Conservation (phyloP, 2,888 invertebrate species). For the Podotricha telesiphe region DNA sequence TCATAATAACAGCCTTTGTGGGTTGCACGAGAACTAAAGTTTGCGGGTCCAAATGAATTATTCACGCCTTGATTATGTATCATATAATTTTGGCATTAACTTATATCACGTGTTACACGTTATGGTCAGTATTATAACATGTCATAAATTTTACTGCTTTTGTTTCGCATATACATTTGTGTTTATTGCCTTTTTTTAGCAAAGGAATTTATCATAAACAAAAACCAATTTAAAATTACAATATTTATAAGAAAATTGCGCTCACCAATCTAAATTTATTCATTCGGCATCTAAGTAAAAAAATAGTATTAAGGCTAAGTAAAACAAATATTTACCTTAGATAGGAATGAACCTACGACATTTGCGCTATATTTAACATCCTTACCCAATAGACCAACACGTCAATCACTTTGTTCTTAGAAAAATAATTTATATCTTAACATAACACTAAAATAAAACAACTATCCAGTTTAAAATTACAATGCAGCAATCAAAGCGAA, state of each 20-base stretch:
- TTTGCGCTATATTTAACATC: too few relatives aligned
- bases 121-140: not conserved
- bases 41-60: conserved; percentile 60
- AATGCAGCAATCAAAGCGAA: conserved; percentile 33
- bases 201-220: too few relatives aligned
- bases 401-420: not conserved
- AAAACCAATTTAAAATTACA: too few relatives aligned
- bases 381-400: not conserved
- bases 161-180: not conserved
- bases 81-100: conserved; percentile 35
- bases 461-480: conserved; percentile 19
- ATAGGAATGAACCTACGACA: not conserved
- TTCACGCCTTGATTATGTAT: conserved; percentile 50
- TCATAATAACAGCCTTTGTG: conserved; percentile 57
- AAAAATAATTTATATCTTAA: not conserved
- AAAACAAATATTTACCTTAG: not conserved
- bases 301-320: not conserved
- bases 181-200: too few relatives aligned
- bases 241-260: too few relatives aligned
- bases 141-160: not conserved
- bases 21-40: conserved; percentile 51
- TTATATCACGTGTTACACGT: not conserved
- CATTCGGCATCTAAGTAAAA: not conserved
- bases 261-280: too few relatives aligned
- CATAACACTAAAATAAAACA: not conserved